Base-by-base conservation (phyloP, 2,113 vertebrate species). In the Ceyx cyanopectus region DNA sequence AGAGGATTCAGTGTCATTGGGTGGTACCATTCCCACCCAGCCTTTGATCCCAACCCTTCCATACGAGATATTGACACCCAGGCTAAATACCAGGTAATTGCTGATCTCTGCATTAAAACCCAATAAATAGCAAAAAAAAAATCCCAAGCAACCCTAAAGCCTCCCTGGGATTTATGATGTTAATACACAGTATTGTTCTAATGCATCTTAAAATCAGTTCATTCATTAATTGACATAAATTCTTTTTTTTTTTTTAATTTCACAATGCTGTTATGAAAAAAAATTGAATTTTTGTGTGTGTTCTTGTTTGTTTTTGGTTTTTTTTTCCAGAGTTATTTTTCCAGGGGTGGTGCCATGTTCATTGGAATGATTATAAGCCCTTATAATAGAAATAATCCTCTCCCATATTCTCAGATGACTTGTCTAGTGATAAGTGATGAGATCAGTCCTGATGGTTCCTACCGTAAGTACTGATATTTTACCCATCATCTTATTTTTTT, bases 351-450 rank as follows among this genome's bases (percentile, higher is more conserved):
- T 66, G 99, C 99, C 81, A 99, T 99, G 46, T 99, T 99, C 93
- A 98, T 99, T 32, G 99, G 99, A 45, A 98, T 99, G 98, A 99
- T 99, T n/a, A 96, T 99, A 92, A 99, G 99, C 90, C 99, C 99
- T 8, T 99, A 99, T 90, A 99, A 99, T 97, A 98, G 98, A 51
- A 98, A 97, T 43, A 99, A 99, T 89, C 95, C 98, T 61, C 99
- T 99, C 20, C 99, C 99, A 0, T 98, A 99, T 87, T 99, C 99
- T 85, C 99, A 99, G 96, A 98, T 98, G 21, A 99, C 99, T 88
- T 99, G 99, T 92, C 94, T 99, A 89, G 96, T 99, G 87, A 99
- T 99, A 82, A 99, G 98, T 41, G 99, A 99, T 40, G 98, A 98
- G 93, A 95, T 97, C 53, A 98, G 98, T 60, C 51, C 98, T 37